These are phyloP conservation scores for Sinhomidia bicolor DNA, from an alignment of 2,888 invertebrate genomes.

Conservation along the genomic window DNA sequence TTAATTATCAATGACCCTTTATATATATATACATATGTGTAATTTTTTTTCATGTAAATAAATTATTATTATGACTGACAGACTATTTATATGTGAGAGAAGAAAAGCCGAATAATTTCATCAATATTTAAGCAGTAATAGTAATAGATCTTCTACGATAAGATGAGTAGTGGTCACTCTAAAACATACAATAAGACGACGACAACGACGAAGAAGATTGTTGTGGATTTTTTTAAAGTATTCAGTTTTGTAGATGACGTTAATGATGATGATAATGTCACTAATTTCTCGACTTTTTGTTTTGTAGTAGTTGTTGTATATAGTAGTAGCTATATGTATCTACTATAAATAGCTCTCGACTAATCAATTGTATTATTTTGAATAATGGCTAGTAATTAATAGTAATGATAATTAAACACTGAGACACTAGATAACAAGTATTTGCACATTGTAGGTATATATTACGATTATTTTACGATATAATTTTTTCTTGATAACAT, in stretches of 20 bases:
- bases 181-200: neutral
- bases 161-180: constrained; percentile 1
- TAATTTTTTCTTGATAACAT: constrained; percentile 43
- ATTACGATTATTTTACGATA: constrained; percentile 60
- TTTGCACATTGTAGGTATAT: constrained; percentile 60
- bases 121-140: neutral
- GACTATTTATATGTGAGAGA: neutral
- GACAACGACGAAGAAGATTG: too few relatives aligned
- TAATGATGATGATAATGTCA: constrained; percentile 7
- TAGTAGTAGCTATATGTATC: too few relatives aligned
- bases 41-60: neutral
- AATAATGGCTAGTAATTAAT: constrained; percentile 3
- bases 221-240: neutral
- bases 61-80: constrained; percentile 28
- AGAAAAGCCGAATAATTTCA: neutral
- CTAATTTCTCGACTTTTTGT: neutral
- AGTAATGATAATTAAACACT: constrained; percentile 57
- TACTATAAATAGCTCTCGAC: neutral
- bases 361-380: neutral
- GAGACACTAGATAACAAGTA: constrained; percentile 68
- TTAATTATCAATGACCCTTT: neutral
- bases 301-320: too few relatives aligned
- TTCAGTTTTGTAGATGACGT: neutral
- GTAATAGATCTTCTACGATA: neutral
- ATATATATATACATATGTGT: neutral